These are phyloP conservation scores for Drosophila nikananu DNA, from an alignment of 1,140 invertebrate genomes.

Conservation along the genomic window DNA sequence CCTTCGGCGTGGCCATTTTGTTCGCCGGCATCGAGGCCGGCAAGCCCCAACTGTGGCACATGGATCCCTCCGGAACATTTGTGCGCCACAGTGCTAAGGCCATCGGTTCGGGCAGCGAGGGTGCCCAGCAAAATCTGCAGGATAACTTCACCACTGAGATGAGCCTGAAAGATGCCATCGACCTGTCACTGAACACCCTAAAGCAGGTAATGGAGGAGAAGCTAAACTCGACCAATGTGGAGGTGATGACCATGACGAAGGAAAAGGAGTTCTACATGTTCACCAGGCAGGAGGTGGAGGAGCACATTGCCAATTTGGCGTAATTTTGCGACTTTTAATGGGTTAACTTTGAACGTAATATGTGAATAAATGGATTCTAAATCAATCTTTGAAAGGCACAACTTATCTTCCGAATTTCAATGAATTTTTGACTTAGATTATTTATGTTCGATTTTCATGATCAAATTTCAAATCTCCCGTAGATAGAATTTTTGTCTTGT, in stretches of 20 bases:
- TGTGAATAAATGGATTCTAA: slow-evolving; percentile 79
- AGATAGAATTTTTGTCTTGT: not conserved
- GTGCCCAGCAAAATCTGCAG: slow-evolving; percentile 98
- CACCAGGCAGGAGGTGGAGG: slow-evolving; percentile 94
- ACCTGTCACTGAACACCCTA: slow-evolving; percentile 95
- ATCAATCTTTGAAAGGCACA: slow-evolving; percentile 36
- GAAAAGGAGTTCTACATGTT: slow-evolving; percentile 95
- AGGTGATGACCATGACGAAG: slow-evolving; percentile 97
- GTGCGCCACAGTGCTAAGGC: slow-evolving; percentile 99
- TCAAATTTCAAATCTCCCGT: not conserved
- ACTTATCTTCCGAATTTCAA: not conserved
- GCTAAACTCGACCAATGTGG: slow-evolving; percentile 98
- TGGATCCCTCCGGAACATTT: slow-evolving; percentile 99
- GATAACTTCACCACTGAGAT: slow-evolving; percentile 92
- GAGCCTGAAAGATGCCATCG: slow-evolving; percentile 98
- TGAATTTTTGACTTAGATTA: too few relatives aligned
- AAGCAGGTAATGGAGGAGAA: slow-evolving; percentile 99
- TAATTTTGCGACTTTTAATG: slow-evolving; percentile 46
- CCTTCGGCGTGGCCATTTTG: slow-evolving; percentile 98
- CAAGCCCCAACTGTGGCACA: slow-evolving; percentile 96
- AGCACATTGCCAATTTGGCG: slow-evolving; percentile 89
- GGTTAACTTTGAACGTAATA: slow-evolving; percentile 44
- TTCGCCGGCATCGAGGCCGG: slow-evolving; percentile 95
- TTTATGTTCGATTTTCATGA: too few relatives aligned
- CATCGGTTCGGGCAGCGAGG: slow-evolving; percentile 99